Base-by-base conservation (phyloP, 2,113 vertebrate species). In the Mesocricetus auratus region DNA sequence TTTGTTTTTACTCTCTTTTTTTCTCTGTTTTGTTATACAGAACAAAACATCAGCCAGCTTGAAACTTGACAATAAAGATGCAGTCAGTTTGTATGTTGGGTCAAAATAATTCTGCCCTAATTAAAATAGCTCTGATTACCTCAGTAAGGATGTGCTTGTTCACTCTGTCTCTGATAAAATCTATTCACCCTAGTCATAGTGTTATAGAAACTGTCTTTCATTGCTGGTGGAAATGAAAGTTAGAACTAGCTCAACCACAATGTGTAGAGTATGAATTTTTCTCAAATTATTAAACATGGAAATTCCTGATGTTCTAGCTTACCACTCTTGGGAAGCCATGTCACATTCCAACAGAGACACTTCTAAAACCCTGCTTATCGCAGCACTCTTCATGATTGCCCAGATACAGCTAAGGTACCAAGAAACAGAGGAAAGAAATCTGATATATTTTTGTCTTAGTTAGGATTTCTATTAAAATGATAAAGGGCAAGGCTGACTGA, bases 1-100 rank as follows among this genome's bases (percentile, higher is more conserved):
- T 0, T 36, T 13, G 2, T 45, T 62, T 21, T 22, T n/a, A 21
- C 1, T 29, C n/a, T 42, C 17, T 42, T 0, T 12, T n/a, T 17
- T 0, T n/a, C 86, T 64, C 22, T 42, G 0, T 69, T 78, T 45
- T 73, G 29, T 15, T 33, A 42, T 33, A 47, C 47, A 60, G 16
- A 0, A n/a, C n/a, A 69, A 19, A 85, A 50, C 11, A 36, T 82
- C 36, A 91, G 3, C 8, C 91, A 17, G 39, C 16, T 53, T 77
- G 53, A 24, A 86, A 66, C 5, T 50, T 82, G 17, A 75, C 87
- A 12, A 53, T n/a, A 64, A 58, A 7, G 19, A 53, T 64, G 22
- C 29, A 50, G 36, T 79, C n/a, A 45, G 39, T 79, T 71, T 92
- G 0, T 50, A 79, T n/a, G 31, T 0, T 71, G 7, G 12, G 1